These are phyloP conservation scores for Scaptomyza reducta DNA, from an alignment of 2,888 invertebrate species.

Conservation along the genomic window DNA sequence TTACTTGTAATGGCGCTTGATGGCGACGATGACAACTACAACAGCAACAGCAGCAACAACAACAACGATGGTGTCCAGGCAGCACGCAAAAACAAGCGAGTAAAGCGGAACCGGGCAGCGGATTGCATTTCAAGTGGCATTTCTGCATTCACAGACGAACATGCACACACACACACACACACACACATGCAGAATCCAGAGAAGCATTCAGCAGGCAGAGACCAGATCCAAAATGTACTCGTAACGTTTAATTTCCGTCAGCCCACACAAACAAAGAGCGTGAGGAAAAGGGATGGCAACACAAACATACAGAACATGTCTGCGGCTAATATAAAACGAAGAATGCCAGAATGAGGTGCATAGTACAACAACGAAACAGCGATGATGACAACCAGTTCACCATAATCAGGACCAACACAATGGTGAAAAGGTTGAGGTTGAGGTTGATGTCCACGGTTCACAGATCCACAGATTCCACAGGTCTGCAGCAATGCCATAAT, in stretches of 20 bases:
- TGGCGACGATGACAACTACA: constrained; percentile 72
- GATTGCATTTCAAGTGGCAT: constrained; percentile 72
- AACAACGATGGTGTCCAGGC: constrained; percentile 32
- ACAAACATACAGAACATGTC: constrained; percentile 62
- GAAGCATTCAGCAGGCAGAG: constrained; percentile 20
- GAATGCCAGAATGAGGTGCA: constrained; percentile 62
- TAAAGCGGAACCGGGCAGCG: constrained; percentile 52
- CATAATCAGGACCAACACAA: constrained; percentile 6
- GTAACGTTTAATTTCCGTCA: constrained; percentile 79
- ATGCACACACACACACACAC: constrained; percentile 44
- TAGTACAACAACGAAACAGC: constrained; percentile 23
- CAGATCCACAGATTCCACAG: background rate
- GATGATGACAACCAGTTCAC: constrained; percentile 22
- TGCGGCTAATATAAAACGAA: constrained; percentile 78
- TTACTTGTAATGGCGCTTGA: constrained; percentile 78
- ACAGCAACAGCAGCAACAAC: constrained; percentile 25
- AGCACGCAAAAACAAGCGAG: constrained; percentile 31
- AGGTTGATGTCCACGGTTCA: constrained; percentile 7
- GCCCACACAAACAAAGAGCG: constrained; percentile 23
- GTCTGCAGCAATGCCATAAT: constrained; percentile 49
- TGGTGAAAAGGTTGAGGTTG: background rate
- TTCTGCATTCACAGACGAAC: constrained; percentile 60
- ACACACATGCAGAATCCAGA: constrained; percentile 25
- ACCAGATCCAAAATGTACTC: constrained; percentile 64
- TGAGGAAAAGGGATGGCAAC: background rate